A percentile compares a stretch with the other conserved stretches of the same genome.
Evolutionary conservation across 2,888 invertebrate species (phyloP).

Genomic region (Matsumyia berberina): DNA sequence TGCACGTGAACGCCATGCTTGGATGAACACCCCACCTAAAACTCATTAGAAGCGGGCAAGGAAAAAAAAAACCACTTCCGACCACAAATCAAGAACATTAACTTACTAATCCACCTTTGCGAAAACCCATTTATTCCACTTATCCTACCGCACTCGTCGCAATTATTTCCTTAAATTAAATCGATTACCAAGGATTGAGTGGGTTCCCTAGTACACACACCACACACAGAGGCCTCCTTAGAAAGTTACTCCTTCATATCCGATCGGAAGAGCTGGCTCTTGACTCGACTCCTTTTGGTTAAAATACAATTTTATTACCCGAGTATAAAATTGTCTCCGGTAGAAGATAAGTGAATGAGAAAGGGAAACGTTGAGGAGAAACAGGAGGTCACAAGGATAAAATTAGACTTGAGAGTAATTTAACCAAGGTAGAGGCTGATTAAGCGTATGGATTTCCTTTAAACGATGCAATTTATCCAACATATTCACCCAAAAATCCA

Average conservation of each 20-base stretch:
- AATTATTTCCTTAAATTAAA: constrained; percentile 56
- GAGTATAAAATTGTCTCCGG: constrained; percentile 31
- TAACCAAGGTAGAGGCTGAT: constrained; percentile 12
- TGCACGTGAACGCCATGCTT: too few relatives aligned
- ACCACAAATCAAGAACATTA: constrained; percentile 16
- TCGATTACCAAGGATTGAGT: constrained; percentile 52
- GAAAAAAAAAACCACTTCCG: background rate
- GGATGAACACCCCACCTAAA: too few relatives aligned
- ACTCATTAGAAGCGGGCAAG: too few relatives aligned
- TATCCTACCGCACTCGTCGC: constrained; percentile 30
- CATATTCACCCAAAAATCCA: constrained; percentile 5
- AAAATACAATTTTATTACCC: constrained; percentile 31
- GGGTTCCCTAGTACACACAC: background rate
- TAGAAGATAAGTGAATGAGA: background rate
- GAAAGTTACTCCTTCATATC: constrained; percentile 7
- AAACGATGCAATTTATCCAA: constrained; percentile 1
- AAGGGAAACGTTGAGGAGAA: background rate
- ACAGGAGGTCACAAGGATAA: constrained; percentile 5
- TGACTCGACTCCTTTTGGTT: constrained; percentile 2
- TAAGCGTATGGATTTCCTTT: constrained; percentile 5
- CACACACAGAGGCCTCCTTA: background rate
- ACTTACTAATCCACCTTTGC: constrained; percentile 17
- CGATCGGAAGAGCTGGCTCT: constrained; percentile 7
- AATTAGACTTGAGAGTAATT: constrained; percentile 6
- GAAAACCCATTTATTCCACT: constrained; percentile 38